These are phyloP conservation scores for Gymnocypris eckloni DNA, from an alignment of 2,797 vertebrate species.

Conservation along the genomic window DNA sequence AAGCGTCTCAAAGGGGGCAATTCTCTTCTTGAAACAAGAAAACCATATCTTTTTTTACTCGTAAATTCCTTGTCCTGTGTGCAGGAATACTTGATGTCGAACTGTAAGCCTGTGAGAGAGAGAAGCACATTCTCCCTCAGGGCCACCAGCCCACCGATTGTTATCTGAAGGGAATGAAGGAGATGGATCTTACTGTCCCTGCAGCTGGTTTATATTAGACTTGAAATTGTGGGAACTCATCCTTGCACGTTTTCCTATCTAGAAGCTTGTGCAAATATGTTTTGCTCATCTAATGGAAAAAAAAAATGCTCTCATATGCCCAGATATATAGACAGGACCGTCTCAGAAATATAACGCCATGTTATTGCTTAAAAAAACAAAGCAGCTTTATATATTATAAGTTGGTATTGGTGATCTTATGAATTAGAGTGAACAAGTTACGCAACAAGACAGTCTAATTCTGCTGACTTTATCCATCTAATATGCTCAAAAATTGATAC, in stretches of 20 bases:
- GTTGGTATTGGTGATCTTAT: not conserved
- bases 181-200: constrained; percentile 59
- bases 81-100: constrained; percentile 61
- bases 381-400: not conserved
- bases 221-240: constrained; percentile 64
- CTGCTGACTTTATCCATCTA: not conserved
- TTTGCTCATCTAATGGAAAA: constrained; percentile 19
- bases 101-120: constrained; percentile 58
- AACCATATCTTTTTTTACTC: constrained; percentile 59
- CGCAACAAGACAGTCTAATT: not conserved
- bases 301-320: constrained; percentile 44
- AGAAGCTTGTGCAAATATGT: constrained; percentile 24
- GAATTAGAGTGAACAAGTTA: not conserved
- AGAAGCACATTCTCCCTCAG: constrained; percentile 60
- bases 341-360: not conserved
- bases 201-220: constrained; percentile 69
- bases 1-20: not conserved
- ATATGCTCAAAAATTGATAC: not conserved
- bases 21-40: constrained; percentile 53
- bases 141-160: constrained; percentile 55
- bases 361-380: not conserved
- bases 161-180: constrained; percentile 60
- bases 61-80: constrained; percentile 68
- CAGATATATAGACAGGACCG: not conserved
- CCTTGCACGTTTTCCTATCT: constrained; percentile 55